Evolutionary conservation across 2,888 invertebrate genomes (phyloP).

Genomic region (Coleophora flavipennella): DNA sequence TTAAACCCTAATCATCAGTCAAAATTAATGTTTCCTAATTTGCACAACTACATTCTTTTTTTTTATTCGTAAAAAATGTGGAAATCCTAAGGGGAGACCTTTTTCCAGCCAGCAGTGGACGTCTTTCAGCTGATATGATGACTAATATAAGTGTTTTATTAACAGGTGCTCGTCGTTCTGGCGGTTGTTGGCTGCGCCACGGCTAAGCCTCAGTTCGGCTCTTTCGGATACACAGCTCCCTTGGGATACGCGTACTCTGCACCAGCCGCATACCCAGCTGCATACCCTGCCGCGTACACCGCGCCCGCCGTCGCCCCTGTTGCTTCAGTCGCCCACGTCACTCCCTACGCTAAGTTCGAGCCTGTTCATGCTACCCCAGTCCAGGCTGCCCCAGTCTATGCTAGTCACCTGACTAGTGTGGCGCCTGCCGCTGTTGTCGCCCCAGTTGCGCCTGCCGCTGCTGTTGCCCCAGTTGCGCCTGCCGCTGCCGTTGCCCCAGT

Average conservation of each 20-base stretch:
- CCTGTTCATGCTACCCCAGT: not conserved
- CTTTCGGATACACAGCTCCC: slow-evolving; percentile 10
- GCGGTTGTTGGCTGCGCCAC: slow-evolving; percentile 13
- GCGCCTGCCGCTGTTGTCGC: slow-evolving; percentile 11
- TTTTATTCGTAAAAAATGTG: too few species aligned
- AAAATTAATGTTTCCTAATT: too few species aligned
- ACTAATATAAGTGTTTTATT: too few species aligned
- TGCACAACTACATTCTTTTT: too few species aligned
- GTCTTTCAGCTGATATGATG: too few species aligned
- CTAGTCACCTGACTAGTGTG: slow-evolving; percentile 11
- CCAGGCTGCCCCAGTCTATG: not conserved
- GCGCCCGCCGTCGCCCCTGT: slow-evolving; percentile 1
- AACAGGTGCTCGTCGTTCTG: slow-evolving; percentile 8
- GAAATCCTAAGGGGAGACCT: too few species aligned
- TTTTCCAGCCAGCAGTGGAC: too few species aligned
- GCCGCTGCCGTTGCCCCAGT: slow-evolving; percentile 20
- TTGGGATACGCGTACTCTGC: slow-evolving; percentile 13
- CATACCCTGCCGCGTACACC: slow-evolving; percentile 10
- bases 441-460: slow-evolving; percentile 12
- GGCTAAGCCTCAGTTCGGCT: slow-evolving; percentile 11
- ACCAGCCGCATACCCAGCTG: slow-evolving; percentile 6
- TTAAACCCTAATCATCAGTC: too few species aligned
- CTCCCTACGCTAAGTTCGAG: not conserved
- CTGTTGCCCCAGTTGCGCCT: slow-evolving; percentile 22
- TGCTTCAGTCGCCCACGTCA: not conserved